These are phyloP conservation scores for Sclerurus mexicanus DNA, from an alignment of 2,113 vertebrate species.

Conservation along the genomic window DNA sequence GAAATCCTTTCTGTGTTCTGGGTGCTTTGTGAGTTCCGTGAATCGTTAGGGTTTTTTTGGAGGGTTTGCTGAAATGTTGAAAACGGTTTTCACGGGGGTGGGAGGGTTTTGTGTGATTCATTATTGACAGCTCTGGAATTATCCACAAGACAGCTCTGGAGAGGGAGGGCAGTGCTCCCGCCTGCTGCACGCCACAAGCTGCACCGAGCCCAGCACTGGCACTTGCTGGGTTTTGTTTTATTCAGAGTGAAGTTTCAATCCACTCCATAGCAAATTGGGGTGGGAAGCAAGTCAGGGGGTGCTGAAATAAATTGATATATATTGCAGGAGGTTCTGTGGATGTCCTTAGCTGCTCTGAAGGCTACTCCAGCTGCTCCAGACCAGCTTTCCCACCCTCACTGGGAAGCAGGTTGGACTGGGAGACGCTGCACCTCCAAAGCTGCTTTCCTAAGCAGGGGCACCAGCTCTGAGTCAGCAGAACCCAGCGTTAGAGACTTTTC, in stretches of 20 bases:
- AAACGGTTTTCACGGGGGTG: neutral
- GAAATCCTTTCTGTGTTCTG: neutral
- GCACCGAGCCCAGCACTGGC: neutral
- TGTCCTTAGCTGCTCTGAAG: neutral
- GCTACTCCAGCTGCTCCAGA: neutral
- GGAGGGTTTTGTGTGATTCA: neutral
- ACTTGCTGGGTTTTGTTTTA: neutral
- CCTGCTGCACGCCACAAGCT: neutral
- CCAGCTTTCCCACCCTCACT: neutral
- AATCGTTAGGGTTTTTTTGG: neutral
- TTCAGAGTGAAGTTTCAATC: neutral
- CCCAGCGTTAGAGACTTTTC: neutral
- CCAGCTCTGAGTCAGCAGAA: neutral
- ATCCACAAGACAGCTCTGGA: neutral
- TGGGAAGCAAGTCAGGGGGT: neutral
- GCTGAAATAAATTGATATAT: neutral
- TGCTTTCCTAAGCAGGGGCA: neutral
- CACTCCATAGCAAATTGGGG: neutral
- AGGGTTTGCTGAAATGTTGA: neutral
- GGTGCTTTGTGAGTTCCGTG: neutral
- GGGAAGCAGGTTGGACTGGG: neutral
- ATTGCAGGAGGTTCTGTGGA: fast-evolving
- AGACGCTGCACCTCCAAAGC: neutral
- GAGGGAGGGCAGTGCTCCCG: neutral
- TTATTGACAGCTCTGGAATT: neutral